Evolutionary conservation across 1,140 invertebrate genomes (phyloP).

Genomic region (Zaprionus africanus): DNA sequence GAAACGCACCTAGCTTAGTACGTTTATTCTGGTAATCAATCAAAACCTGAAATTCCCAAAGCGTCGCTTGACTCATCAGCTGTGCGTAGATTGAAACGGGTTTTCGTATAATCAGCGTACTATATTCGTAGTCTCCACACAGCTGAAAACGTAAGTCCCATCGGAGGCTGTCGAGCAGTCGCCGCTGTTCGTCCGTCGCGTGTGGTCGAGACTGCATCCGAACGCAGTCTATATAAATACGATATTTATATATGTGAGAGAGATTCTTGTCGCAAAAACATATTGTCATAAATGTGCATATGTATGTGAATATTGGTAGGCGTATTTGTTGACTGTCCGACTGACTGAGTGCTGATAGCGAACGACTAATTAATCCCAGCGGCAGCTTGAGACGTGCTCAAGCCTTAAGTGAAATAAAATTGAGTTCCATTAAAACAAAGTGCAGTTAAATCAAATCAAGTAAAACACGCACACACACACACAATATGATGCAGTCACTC

Average conservation of each 20-base stretch:
- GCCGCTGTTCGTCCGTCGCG: slow-evolving; percentile 67
- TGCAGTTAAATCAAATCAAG: slow-evolving; percentile 12
- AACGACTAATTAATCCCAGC: slow-evolving; percentile 27
- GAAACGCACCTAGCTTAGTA: slow-evolving; percentile 2
- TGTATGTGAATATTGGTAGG: slow-evolving; percentile 30
- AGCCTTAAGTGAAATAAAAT: slow-evolving; percentile 18
- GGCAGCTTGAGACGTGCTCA: background rate
- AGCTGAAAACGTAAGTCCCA: slow-evolving; percentile 31
- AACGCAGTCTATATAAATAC: background rate
- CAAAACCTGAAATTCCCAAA: slow-evolving; percentile 60
- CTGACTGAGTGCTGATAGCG: slow-evolving; percentile 25
- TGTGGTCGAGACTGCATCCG: slow-evolving; percentile 46
- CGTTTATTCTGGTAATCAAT: slow-evolving; percentile 29
- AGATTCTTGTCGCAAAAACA: slow-evolving; percentile 16
- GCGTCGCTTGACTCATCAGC: slow-evolving; percentile 58
- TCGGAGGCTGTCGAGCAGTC: slow-evolving; percentile 50
- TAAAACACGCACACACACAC: background rate
- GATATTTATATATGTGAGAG: slow-evolving; percentile 4
- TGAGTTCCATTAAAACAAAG: slow-evolving; percentile 23
- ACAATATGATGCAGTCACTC: slow-evolving; percentile 51
- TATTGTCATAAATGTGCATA: slow-evolving; percentile 9
- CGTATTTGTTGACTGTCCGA: slow-evolving; percentile 22
- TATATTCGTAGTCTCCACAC: slow-evolving; percentile 35
- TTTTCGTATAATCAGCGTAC: slow-evolving; percentile 33
- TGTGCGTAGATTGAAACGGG: slow-evolving; percentile 41